Base-by-base conservation (phyloP, 2,888 invertebrate species). In the Macrosoma leucophasiata region DNA sequence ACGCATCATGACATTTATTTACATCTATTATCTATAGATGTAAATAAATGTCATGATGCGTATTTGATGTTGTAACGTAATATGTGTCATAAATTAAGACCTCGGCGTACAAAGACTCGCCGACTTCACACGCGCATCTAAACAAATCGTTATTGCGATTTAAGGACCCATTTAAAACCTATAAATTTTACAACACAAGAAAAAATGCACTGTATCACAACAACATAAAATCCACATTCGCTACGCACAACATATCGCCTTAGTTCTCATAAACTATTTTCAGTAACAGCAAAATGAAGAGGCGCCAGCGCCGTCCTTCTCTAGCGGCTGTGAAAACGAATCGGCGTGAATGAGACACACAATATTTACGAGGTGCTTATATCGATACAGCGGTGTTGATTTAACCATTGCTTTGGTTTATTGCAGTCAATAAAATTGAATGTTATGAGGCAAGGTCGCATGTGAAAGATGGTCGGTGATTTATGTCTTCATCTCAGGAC, bases 71-170 rank as follows among this genome's bases (percentile, higher is more conserved):
- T 36, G 33, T 39, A 37, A 41, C 35, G 36, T 41, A 31, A 36
- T 37, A 43, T 39, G 49, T 43, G 38, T 52, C 55, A 68, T 73
- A 70, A 69, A 73, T 74, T 65, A 64, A 58, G 59, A 51, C 55
- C 61, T 59, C 60, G 53, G 36, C 47, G 63, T 64, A 73, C n/a
- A 72, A 69, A 68, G 57, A 58, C 58, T 51, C 55, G 69, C 67
- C 68, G 46, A 41, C 39, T 50, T 64, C 61, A 55, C 53, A 50
- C 63, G 59, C 58, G 62, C 68, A 68, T 73, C 73, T 76, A 78
- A 84, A 84, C 79, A 84, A 81, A 82, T 82, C 70, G 72, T 84
- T 84, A 84, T 82, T 79, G 79, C 82, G 57, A 81, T 84, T 82
- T 82, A 82, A 82, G 75, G 73, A 77, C 70, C 75, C 74, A 81